A percentile compares a stretch with the other conserved stretches of the same genome.
Conservation (phyloP, 2,113 vertebrate species). For the Tretioscincus oriximinensis region DNA sequence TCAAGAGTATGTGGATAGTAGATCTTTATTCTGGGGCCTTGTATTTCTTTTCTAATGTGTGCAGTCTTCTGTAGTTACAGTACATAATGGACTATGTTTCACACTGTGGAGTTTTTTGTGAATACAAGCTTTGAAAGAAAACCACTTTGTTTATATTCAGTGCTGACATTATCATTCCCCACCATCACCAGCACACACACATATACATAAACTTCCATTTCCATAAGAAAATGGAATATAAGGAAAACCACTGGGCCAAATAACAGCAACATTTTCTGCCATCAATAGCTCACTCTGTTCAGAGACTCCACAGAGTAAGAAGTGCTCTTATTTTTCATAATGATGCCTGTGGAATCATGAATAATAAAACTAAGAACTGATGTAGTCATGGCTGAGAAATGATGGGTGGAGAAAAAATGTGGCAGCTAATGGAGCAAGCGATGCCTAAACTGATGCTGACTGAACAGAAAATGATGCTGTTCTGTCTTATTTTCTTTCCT, state of each 20-base stretch:
- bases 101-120: neutral
- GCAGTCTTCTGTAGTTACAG: neutral
- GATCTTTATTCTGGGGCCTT: no score
- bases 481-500: neutral
- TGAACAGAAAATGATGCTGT: conserved; percentile 6
- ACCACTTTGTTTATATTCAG: neutral
- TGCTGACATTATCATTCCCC: neutral
- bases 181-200: no score
- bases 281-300: neutral
- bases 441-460: conserved; percentile 6
- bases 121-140: neutral
- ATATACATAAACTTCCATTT: neutral
- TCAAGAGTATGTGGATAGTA: no score
- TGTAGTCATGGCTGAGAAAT: conserved; percentile 15
- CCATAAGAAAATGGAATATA: neutral
- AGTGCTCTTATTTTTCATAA: neutral
- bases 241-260: neutral
- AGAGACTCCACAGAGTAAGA: neutral
- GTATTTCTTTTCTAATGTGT: no score
- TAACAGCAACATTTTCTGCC: neutral
- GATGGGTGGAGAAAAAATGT: neutral
- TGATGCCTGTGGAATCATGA: neutral
- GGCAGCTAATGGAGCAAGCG: neutral
- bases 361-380: conserved; percentile 1
- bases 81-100: neutral